These are phyloP conservation scores for Coremacera marginata DNA, from an alignment of 2,888 invertebrate species.

Conservation along the genomic window DNA sequence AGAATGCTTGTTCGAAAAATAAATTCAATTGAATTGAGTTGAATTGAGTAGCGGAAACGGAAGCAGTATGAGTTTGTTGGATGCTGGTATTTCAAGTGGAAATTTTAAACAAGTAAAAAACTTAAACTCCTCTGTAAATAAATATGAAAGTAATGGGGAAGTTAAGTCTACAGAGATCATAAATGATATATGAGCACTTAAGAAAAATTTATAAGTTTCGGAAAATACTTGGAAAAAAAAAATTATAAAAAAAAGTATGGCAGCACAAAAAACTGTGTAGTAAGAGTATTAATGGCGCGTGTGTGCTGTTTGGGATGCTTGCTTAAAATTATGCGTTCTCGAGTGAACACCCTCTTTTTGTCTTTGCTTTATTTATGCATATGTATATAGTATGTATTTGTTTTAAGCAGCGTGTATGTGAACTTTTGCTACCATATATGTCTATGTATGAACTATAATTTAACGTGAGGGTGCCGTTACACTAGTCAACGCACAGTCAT, in stretches of 20 bases:
- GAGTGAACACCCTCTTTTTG: constrained; percentile 41
- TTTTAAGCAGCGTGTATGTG: no score
- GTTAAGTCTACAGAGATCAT: no score
- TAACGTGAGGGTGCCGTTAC: no score
- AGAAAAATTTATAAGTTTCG: constrained; percentile 56
- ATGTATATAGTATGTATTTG: no score
- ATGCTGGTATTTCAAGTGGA: background rate
- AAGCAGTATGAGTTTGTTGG: constrained; percentile 32
- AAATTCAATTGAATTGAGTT: constrained; percentile 37
- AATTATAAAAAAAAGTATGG: constrained; percentile 17
- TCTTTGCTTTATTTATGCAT: no score
- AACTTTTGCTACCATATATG: no score
- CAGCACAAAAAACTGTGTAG: no score
- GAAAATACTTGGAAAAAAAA: no score
- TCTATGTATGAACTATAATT: no score
- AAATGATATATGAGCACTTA: constrained; percentile 60
- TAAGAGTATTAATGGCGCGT: constrained; percentile 39
- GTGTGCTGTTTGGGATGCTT: no score
- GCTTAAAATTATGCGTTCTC: constrained; percentile 43
- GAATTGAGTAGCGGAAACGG: constrained; percentile 50
- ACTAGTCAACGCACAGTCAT: no score
- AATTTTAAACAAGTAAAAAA: background rate
- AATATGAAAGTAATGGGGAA: constrained; percentile 9
- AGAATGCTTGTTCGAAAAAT: constrained; percentile 54
- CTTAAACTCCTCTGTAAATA: background rate